These are phyloP conservation scores for Trinectes maculatus DNA, from an alignment of 2,113 vertebrate species.

Conservation along the genomic window DNA sequence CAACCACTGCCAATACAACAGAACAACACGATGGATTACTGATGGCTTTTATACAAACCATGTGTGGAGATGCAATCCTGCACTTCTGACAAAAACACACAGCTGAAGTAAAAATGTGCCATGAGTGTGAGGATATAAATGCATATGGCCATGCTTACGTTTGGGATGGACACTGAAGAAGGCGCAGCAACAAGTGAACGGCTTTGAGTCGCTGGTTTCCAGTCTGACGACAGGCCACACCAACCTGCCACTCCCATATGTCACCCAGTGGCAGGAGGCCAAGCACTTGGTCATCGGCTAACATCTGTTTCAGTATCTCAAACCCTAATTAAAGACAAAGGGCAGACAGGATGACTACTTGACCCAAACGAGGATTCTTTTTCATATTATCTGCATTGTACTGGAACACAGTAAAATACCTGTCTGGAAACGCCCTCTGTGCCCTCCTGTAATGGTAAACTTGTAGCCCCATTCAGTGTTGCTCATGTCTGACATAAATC, in stretches of 20 bases:
- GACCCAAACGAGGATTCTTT: too few species aligned
- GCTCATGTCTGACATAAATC: constrained; percentile 97
- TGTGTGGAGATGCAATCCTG: constrained; percentile 33
- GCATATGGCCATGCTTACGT: constrained; percentile 70
- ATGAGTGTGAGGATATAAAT: too few species aligned
- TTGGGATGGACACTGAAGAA: constrained; percentile 86
- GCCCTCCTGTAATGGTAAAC: constrained; percentile 94
- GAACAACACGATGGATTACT: constrained; percentile 27
- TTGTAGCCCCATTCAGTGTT: constrained; percentile 99
- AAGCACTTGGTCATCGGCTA: constrained; percentile 89
- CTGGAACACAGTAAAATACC: constrained; percentile 73
- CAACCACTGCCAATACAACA: constrained; percentile 23
- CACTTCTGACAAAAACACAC: not conserved
- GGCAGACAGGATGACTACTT: too few species aligned
- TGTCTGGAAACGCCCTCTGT: constrained; percentile 96
- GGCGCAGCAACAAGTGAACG: constrained; percentile 90
- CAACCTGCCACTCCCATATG: constrained; percentile 98
- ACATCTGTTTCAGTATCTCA: constrained; percentile 97
- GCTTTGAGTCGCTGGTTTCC: constrained; percentile 94
- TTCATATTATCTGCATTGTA: not conserved
- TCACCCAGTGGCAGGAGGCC: constrained; percentile 87
- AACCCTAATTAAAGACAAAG: constrained; percentile 84
- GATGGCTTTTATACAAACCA: constrained; percentile 71
- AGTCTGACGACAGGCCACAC: constrained; percentile 93
- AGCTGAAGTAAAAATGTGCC: not conserved